Conservation (phyloP, 2,797 vertebrate genomes). For the Sus cebifrons region DNA sequence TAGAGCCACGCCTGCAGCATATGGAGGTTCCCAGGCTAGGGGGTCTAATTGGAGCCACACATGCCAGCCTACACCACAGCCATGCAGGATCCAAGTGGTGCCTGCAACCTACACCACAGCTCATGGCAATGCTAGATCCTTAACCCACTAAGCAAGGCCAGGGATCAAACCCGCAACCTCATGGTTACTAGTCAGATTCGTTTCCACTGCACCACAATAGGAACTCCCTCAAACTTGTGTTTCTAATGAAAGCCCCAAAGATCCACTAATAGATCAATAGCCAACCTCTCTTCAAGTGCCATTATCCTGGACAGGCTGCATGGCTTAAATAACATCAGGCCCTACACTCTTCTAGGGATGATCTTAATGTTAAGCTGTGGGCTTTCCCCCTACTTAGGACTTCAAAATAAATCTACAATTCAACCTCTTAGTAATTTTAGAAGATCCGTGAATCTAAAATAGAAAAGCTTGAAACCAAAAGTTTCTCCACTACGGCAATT, state of each 20-base stretch:
- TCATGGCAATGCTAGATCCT: too few species aligned
- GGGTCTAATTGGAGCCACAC: too few species aligned
- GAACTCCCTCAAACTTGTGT: background rate
- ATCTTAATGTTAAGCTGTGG: background rate
- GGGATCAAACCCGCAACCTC: too few species aligned
- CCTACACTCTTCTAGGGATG: background rate
- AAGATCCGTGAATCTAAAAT: background rate
- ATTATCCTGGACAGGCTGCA: background rate
- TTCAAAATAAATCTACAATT: conserved; percentile 37
- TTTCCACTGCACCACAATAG: too few species aligned
- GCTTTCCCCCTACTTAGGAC: background rate
- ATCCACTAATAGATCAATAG: background rate
- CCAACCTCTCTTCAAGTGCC: background rate
- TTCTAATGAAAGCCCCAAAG: conserved; percentile 43
- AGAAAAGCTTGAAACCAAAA: conserved; percentile 35
- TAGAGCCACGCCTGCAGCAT: too few species aligned
- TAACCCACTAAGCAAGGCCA: too few species aligned
- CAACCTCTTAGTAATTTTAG: conserved; percentile 8
- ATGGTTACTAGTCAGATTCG: too few species aligned
- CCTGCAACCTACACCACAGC: too few species aligned
- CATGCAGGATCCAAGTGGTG: too few species aligned
- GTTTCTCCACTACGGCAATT: background rate
- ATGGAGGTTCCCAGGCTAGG: too few species aligned
- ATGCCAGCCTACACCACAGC: too few species aligned
- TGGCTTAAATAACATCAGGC: background rate